These are phyloP conservation scores for Pristionchus mayeri DNA, from an alignment of 2,888 invertebrate genomes.

Conservation along the genomic window DNA sequence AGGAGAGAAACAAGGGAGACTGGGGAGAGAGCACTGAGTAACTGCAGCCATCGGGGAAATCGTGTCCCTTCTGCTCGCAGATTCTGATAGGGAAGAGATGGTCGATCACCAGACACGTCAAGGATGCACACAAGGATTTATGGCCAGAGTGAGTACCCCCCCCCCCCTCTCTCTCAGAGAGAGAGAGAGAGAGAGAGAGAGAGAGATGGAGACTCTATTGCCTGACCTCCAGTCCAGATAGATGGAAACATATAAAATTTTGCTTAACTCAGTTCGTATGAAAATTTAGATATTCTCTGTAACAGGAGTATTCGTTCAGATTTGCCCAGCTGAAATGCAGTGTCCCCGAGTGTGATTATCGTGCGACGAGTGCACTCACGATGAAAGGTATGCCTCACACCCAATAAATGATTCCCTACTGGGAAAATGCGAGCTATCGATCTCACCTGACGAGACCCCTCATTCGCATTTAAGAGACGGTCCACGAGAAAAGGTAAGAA, in stretches of 20 bases:
- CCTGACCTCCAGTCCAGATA: too few species aligned
- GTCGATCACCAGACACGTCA: neutral
- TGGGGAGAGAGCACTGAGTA: too few species aligned
- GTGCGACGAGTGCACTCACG: neutral
- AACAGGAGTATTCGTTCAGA: neutral
- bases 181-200: too few species aligned
- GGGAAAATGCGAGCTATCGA: too few species aligned
- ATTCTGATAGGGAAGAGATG: neutral
- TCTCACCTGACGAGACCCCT: too few species aligned
- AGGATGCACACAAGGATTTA: neutral
- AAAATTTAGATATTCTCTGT: neutral
- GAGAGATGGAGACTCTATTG: too few species aligned
- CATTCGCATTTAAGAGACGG: too few species aligned
- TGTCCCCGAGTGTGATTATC: constrained; percentile 13
- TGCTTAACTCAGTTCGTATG: too few species aligned
- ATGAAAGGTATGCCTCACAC: neutral
- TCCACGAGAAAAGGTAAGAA: too few species aligned
- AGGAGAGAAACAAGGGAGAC: too few species aligned
- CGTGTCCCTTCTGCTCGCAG: constrained; percentile 26
- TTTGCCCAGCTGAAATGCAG: neutral
- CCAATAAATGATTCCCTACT: neutral
- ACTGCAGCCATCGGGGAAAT: constrained; percentile 1
- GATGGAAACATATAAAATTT: too few species aligned
- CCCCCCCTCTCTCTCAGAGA: neutral
- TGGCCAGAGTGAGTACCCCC: neutral